Evolutionary conservation across 2,888 invertebrate genomes (phyloP), one percentile per base, ranked within the genome.

Genomic region (Gryllus longicercus): DNA sequence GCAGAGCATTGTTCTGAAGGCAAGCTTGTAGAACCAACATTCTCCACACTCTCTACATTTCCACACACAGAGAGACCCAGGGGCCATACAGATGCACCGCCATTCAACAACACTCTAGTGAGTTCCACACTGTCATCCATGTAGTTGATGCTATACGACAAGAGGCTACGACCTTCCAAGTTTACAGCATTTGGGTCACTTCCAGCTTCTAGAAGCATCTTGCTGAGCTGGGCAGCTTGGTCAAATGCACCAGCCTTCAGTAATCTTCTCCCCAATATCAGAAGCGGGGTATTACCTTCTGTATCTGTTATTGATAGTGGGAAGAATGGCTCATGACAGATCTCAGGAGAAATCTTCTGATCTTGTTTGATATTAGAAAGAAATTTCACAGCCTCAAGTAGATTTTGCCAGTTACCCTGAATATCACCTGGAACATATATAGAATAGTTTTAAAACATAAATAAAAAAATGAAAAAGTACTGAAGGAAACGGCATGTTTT

Each of bases 21-120:
- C 14, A n/a, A 63, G n/a, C 63, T 63, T 21, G 79, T 8, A 76
- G 23, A 51, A 23, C 76, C 51, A n/a, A 38, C 75, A 76, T 79
- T 79, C 38, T 79, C 79, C 25, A 14, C 25, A 21, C 51, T 79
- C 49, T 78, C 74, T 16, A 50, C 11, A 12, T 21, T 79, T 74
- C 76, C 21, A 25, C 21, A 18, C 2, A 77, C 63, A 12, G 51
- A 75, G 51, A 38, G 21, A 51, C 79, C 76, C 16, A 76, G 49
- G 74, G 83, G 82, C 85, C 85, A 85, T 1, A 85, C 85, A 14
- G 82, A 81, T n/a, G 86, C 85, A 5, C 86, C 86, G 75, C 82
- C 82, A 82, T 85, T 85, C 63, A 86, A 81, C 11, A 86, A 83
- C 16, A 85, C 83, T n/a, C 84, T 83, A 16, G 85, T 84, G 50